Evolutionary conservation across 2,888 invertebrate species (phyloP), one percentile per base, ranked within the genome.

Genomic region (Desoria tigrina): DNA sequence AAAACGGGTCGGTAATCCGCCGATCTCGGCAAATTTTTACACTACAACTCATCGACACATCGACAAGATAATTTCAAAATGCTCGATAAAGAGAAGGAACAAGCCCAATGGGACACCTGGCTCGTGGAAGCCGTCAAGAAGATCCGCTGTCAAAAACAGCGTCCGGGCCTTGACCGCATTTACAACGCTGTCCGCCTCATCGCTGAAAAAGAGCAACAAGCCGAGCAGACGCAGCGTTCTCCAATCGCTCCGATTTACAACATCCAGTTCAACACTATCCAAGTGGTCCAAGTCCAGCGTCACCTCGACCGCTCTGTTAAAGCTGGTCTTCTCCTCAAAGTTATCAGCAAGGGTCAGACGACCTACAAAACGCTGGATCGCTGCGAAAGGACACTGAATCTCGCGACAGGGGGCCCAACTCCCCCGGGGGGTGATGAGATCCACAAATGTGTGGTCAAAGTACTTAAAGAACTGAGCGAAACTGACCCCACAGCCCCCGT

Each of bases 141-240:
- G 50, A 74, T 76, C 53, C 72, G 76, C 26, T 65, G 68, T 24
- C 76, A 76, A 57, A 76, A 76, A 61, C 76, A 76, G 61, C 69
- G 76, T 37, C 76, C 76, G 11, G 70, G 71, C 14, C 58, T 74
- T 28, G 76, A 76, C 63, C 56, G 76, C 24, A 76, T 76, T 28
- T 76, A 74, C 60, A 76, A 74, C 58, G 74, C 74, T 16, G 76
- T 76, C 27, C 71, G 76, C 26, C 74, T 74, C 37, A 61, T 76
- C 9, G 74, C 74, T n/a, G 76, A 76, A 42, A 76, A 74, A 50
- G 71, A 76, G 23, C 72, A 74, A 51, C 61, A 69, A 42, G 76
- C 72, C 0, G 69, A 70, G 21, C 74, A 74, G 57, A 65, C 63
- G 53, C 72, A 71, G 28, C 64, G 67, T 50, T 76, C 76, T 9